Percentiles rank a stretch among this genome's conserved stretches.
Conservation (phyloP, 1,140 invertebrate species). For the Schlechtendalia chinensis region DNA sequence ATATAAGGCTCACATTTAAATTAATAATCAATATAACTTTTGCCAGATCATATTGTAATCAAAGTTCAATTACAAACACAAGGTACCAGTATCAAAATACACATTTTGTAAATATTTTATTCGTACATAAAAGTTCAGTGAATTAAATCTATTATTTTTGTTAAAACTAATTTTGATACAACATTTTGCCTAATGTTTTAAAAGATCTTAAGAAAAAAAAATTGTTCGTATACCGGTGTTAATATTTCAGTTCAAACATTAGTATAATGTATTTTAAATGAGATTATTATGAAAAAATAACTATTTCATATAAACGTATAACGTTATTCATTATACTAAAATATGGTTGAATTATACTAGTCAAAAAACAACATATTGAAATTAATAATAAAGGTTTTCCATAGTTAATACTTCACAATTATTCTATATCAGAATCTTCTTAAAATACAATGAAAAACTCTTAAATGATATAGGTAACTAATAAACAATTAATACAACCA, state of each 20-base stretch:
- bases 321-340: neutral
- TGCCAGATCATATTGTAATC: neutral
- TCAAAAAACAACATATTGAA: neutral
- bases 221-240: constrained; percentile 7
- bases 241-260: neutral
- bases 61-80: neutral
- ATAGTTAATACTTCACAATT: neutral
- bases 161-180: neutral
- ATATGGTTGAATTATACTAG: neutral
- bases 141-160: neutral
- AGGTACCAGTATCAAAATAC: neutral
- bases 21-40: neutral
- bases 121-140: neutral
- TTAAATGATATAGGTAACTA: constrained; percentile 21
- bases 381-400: neutral
- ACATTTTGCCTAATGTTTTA: neutral
- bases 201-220: neutral
- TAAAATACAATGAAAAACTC: neutral
- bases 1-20: neutral
- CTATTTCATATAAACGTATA: neutral
- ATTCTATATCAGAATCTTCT: neutral
- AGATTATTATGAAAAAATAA: neutral
- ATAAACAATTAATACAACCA: constrained; percentile 9
- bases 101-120: constrained; percentile 9
- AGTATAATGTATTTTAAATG: neutral